Evolutionary conservation across 2,113 vertebrate genomes (phyloP).

Genomic region (Platichthys flesus): DNA sequence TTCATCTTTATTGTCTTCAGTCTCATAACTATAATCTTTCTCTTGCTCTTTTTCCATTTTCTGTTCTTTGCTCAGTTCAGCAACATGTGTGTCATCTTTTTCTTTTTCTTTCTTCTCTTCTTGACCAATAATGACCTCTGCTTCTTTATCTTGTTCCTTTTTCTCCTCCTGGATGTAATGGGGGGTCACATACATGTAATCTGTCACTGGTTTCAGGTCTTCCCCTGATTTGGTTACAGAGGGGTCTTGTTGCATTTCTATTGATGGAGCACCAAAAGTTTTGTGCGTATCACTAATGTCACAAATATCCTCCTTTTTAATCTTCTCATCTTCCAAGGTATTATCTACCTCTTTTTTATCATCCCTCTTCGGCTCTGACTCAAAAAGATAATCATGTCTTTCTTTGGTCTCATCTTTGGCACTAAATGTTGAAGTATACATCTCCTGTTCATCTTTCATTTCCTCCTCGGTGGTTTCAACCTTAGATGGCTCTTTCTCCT

Average conservation of each 20-base stretch:
- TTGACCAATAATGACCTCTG: conserved; percentile 2
- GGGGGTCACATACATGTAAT: conserved; percentile 18
- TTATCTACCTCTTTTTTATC: conserved; percentile 40
- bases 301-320: conserved; percentile 34
- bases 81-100: conserved; percentile 75
- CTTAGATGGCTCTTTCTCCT: conserved; percentile 24
- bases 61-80: conserved; percentile 76
- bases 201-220: conserved; percentile 14
- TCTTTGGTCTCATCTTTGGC: conserved; percentile 37
- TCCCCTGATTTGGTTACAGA: conserved; percentile 6
- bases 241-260: conserved; percentile 18
- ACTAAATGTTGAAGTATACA: background rate
- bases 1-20: conserved; percentile 58
- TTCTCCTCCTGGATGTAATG: conserved; percentile 24
- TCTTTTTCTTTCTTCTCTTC: conserved; percentile 69
- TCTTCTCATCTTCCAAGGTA: conserved; percentile 18
- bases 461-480: conserved; percentile 26
- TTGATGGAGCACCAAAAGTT: conserved; percentile 1
- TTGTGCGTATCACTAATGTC: conserved; percentile 7
- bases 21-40: conserved; percentile 67
- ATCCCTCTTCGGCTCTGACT: conserved; percentile 30
- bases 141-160: conserved; percentile 30
- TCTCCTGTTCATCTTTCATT: conserved; percentile 34
- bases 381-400: conserved; percentile 16
- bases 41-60: conserved; percentile 79